Evolutionary conservation across 2,888 invertebrate genomes (phyloP).

Genomic region (Pammene fasciana): DNA sequence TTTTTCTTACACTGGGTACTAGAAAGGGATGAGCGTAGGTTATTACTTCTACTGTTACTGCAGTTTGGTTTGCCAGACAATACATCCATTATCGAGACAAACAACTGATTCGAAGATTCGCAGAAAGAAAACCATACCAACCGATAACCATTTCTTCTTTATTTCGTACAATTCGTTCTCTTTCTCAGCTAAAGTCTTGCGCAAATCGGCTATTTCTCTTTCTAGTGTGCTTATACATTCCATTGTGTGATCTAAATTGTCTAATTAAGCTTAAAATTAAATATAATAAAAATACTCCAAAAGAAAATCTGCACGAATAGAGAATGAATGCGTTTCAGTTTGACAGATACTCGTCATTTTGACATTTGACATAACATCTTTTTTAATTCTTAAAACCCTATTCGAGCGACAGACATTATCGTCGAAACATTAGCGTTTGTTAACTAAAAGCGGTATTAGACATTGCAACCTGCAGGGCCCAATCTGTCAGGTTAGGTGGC

Average conservation of each 20-base stretch:
- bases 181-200: constrained; percentile 71
- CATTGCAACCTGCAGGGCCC: too few species aligned
- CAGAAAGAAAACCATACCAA: constrained; percentile 47
- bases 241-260: constrained; percentile 51
- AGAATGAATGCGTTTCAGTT: not conserved
- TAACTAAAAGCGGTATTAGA: too few species aligned
- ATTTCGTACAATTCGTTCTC: constrained; percentile 75
- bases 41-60: too few species aligned
- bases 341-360: constrained; percentile 5
- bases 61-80: too few species aligned
- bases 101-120: not conserved
- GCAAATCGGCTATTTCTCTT: constrained; percentile 77
- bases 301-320: not conserved
- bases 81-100: too few species aligned
- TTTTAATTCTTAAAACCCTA: not conserved
- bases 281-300: constrained; percentile 13
- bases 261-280: constrained; percentile 20
- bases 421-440: not conserved
- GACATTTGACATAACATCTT: not conserved
- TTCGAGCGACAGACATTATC: not conserved
- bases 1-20: too few species aligned
- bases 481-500: too few species aligned
- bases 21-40: too few species aligned
- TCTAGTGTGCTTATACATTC: constrained; percentile 63
- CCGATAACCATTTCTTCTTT: constrained; percentile 65